Evolutionary conservation across 2,113 vertebrate genomes (phyloP), one percentile per base, ranked within the genome.

Genomic region (Dipodomys ordii): DNA sequence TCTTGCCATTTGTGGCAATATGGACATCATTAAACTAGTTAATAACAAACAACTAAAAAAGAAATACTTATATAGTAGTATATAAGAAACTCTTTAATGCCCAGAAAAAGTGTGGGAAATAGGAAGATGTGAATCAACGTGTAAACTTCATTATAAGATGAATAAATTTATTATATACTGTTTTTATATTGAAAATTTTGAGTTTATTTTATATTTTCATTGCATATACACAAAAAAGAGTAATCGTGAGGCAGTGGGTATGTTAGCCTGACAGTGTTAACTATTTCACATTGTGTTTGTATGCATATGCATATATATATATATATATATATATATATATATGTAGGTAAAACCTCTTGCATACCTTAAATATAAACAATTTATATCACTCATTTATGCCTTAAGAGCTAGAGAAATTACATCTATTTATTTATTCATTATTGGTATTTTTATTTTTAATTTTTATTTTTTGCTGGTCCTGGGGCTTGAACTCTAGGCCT

Each of bases 361-460:
- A n/a, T 39, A 68, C 27, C 74, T 88, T 68, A 88, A 69, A 44
- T 62, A 46, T 23, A 72, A 23, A 30, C 2, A 27, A 30, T 28
- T 62, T 62, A 44, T 30, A 46, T 81, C 57, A 80, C 46, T 62
- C 7, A 79, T 57, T 88, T 79, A 13, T 68, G 30, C 23, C 15
- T 49, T 16, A 69, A 88, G 64, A 88, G 20, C 86, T 88, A 23
- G 30, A 27, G 67, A 67, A 80, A 71, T 83, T 53, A 78, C 44
- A 10, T 46, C 23, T 88, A 53, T 73, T 85, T 88, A 53, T 73
- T 85, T 85, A 71, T 88, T 95, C 22, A 79, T 60, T 84, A 78
- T 9, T 93, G 67, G 46, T 83, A 18, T 73, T 77, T 89, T 78
- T 4, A 49, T 15, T 62, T 18, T 62, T 62, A 49, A 49, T 62